Base-by-base conservation (phyloP, 2,888 invertebrate genomes). In the Drosophila villosipedis region DNA sequence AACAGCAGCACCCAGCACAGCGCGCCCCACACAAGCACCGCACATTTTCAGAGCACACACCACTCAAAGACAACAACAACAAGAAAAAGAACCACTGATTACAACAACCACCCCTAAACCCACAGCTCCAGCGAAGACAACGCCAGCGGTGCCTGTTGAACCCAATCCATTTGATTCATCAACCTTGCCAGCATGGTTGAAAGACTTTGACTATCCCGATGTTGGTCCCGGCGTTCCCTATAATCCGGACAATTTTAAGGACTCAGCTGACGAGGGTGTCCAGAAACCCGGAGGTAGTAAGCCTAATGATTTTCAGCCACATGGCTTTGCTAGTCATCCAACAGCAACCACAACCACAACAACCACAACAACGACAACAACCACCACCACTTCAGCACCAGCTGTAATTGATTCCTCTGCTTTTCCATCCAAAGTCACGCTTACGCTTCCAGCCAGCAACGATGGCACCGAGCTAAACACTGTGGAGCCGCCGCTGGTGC, bases 191-290 rank as follows among this genome's bases (percentile, higher is more conserved):
- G 73, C 92, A 28, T 92, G 93, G 92, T 68, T 93, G 57, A 76
- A 73, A 9, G 91, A 89, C 66, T 91, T 92, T n/a, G 93, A 92
- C 63, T 93, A 92, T 80, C 84, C 93, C 12, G 92, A 92, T 79
- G 79, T 92, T 19, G 93, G 91, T 25, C 92, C 92, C 12, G 92
- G 91, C n/a, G 93, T 92, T 3, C 91, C 93, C 16, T 92, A 89
- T 52, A 79, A 88, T 31, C 87, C 78, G 28, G 78, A 75, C 41
- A 86, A 76, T 73, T 86, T 81, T 58, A 76, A 62, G 68, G 72
- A 75, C 28, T 22, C 41, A 4, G 19, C 62, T 16, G 43, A 28
- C n/a, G 57, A 41, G 0, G 67, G 68, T 47, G 58, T 35, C 47
- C 54, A 58, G 5, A 69, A 55, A 47, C n/a, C 50, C 66, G 84